Evolutionary conservation across 2,888 invertebrate genomes (phyloP).

Genomic region (Hydriomena furcata): DNA sequence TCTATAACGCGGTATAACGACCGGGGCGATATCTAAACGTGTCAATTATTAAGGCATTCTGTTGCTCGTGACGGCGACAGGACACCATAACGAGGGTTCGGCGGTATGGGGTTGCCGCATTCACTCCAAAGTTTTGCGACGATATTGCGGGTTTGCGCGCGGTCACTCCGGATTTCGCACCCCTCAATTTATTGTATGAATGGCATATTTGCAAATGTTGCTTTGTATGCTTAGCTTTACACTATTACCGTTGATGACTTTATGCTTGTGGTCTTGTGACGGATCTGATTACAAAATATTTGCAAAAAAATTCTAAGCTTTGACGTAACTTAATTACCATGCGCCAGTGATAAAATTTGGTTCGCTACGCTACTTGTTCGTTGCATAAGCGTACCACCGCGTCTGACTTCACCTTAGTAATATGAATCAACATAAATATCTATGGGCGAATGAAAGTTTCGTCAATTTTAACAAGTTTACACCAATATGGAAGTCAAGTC

Average conservation of each 20-base stretch:
- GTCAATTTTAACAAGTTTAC: neutral
- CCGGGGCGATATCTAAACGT: conserved; percentile 31
- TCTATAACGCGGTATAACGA: conserved; percentile 24
- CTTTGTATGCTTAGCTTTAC: conserved; percentile 13
- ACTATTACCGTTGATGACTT: conserved; percentile 4
- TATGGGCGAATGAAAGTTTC: neutral
- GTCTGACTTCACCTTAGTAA: neutral
- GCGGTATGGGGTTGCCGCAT: conserved; percentile 31
- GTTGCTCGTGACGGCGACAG: conserved; percentile 14
- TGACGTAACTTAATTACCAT: conserved; percentile 11
- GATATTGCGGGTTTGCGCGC: conserved; percentile 31
- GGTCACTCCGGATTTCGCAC: conserved; percentile 33
- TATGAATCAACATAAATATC: neutral
- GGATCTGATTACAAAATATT: neutral
- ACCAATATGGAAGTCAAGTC: neutral
- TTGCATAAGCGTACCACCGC: conserved; percentile 11
- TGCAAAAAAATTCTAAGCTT: neutral
- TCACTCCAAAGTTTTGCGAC: conserved; percentile 24
- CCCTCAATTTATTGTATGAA: conserved; percentile 28
- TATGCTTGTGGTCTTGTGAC: neutral
- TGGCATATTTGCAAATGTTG: conserved; percentile 19
- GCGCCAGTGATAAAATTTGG: conserved; percentile 9
- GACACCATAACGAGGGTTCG: conserved; percentile 32
- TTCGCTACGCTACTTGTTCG: neutral
- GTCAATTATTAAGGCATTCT: conserved; percentile 34